phyloP scores from a whole-genome alignment of 2,113 vertebrate genomes.

The Nothoprocta pentlandii region DNA sequence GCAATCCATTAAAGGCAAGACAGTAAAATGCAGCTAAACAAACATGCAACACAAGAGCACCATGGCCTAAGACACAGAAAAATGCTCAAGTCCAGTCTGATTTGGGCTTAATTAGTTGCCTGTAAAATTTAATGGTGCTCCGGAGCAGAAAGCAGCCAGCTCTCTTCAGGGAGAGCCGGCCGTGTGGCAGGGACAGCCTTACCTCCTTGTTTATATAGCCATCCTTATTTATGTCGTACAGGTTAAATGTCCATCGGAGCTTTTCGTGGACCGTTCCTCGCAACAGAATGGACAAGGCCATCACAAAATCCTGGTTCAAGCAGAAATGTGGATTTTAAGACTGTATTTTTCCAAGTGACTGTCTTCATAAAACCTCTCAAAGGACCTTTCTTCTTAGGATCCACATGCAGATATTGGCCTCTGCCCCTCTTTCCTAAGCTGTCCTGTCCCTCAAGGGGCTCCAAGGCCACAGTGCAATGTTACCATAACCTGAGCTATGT shows the following conservation, averaged over 20 bases:
- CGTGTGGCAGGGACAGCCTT: background rate
- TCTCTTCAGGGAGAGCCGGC: background rate
- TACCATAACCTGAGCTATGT: background rate
- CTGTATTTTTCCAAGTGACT: background rate
- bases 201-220: slow-evolving; percentile 98
- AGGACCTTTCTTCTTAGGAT: background rate
- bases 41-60: background rate
- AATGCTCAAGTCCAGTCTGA: background rate
- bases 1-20: background rate
- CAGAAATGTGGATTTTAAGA: background rate
- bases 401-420: background rate
- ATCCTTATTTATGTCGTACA: slow-evolving; percentile 97
- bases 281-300: slow-evolving; percentile 91
- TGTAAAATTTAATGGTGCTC: background rate
- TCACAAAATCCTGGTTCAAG: slow-evolving; percentile 91
- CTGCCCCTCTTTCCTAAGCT: background rate
- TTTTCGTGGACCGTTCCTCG: slow-evolving; percentile 93
- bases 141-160: background rate
- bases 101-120: background rate
- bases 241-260: slow-evolving; percentile 96
- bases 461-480: fast-evolving
- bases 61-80: background rate
- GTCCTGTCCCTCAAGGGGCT: background rate
- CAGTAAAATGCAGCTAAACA: background rate
- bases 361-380: background rate